Conservation (phyloP, 2,113 vertebrate species). For the Lycaon pictus region DNA sequence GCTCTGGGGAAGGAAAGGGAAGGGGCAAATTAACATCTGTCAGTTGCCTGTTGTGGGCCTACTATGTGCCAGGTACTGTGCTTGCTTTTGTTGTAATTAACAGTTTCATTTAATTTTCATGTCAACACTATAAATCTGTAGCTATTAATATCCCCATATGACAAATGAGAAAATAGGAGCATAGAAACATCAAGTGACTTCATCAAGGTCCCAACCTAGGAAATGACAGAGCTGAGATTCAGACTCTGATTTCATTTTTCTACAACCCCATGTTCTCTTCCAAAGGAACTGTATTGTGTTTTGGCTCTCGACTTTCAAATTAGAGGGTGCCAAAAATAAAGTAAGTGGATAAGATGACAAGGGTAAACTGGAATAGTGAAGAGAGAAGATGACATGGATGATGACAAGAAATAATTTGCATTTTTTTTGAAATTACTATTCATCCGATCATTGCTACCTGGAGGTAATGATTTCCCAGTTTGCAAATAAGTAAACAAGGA, state of each 20-base stretch:
- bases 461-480: not conserved
- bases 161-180: not conserved
- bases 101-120: not conserved
- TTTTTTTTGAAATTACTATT: not conserved
- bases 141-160: not conserved
- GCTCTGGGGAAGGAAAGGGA: not conserved
- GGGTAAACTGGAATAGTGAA: not conserved
- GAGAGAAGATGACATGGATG: not conserved
- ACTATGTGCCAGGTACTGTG: not conserved
- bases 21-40: not conserved
- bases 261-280: not conserved
- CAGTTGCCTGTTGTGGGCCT: not conserved
- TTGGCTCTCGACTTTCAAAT: not conserved
- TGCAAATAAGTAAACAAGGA: not conserved
- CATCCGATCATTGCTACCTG: not conserved
- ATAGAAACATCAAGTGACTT: not conserved
- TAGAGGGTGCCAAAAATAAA: not conserved
- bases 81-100: not conserved
- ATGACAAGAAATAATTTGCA: not conserved
- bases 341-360: not conserved
- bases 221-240: not conserved
- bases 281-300: not conserved
- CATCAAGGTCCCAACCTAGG: not conserved
- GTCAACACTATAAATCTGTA: not conserved
- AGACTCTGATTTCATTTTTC: not conserved